Base-by-base conservation (phyloP, 2,888 invertebrate genomes). In the Agrotis clavis region DNA sequence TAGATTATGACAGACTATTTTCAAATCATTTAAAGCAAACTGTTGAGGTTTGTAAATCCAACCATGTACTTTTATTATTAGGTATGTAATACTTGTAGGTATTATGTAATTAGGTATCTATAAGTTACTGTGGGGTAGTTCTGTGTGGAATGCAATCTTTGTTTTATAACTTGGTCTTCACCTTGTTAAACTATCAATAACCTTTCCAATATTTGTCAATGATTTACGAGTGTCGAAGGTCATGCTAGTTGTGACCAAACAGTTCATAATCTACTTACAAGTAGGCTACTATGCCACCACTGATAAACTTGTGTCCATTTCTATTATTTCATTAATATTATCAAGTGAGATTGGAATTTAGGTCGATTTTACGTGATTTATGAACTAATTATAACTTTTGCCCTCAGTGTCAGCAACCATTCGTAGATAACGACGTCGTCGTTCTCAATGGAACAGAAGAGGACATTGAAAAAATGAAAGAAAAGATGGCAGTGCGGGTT, bases 371-470 rank as follows among this genome's bases (percentile, higher is more conserved):
- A 77, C 1, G 9, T 61, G 53, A 59, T 71, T 76, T 57, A 76
- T 80, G 71, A 25, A 21, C 47, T 4, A 19, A 53, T 19, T 62
- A 25, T 64, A 30, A 63, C 54, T 67, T 79, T 79, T 81, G 75
- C 79, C 93, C 92, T 61, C 94, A 98, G 96, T 99, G 99, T 92
- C 98, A 98, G 84, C 96, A 97, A 88, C 97, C 98, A 1, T 99
- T 98, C 90, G 96, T 96, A 14, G 97, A 97, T 63, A 97, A 98
- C 80, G 99, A 99, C 92, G 94, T 99, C 13, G 97, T 99, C 47
- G 96, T 98, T n/a, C 95, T 99, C 45, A 99, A 99, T 95, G 98
- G 98, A 64, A 97, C 97, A 82, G 98, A 98, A 18, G 98, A 98
- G 81, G 99, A 99, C 86, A 90, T 98, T 72, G 97, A 97, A 54